Evolutionary conservation across 2,797 vertebrate genomes (phyloP), one percentile per base, ranked within the genome.

Genomic region (Chaunax sp.): DNA sequence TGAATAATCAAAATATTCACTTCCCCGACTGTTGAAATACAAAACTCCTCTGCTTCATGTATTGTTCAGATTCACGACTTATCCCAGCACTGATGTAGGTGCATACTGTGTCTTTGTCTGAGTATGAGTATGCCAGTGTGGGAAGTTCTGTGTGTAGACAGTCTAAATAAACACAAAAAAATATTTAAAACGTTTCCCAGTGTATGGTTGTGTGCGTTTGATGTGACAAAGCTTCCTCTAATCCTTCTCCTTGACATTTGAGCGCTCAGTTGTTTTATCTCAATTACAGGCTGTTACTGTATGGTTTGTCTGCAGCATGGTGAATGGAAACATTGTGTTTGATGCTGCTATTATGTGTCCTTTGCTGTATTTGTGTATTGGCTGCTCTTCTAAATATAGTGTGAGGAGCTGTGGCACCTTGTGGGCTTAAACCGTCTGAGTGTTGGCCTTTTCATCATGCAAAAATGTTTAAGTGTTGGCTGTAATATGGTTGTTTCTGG

Each of bases 161-260:
- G 51, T 77, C 56, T 75, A 75, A 81, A 80, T 77, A 90, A 85
- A 87, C 69, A 75, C 19, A 74, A 18, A 65, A n/a, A 69, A 64
- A 33, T 62, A 46, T 68, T 72, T 41, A 25, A 57, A 70, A 72
- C 64, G 43, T 75, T 71, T 81, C 49, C 33, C 22, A 28, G 62
- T 71, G 77, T 62, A 68, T 58, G 64, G 56, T 69, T 19, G 37
- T 64, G 44, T 74, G 19, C 45, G 71, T 86, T 87, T 88, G 82
- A 83, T 85, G 83, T 82, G 64, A 79, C 54, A 54, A 47, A 4
- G 60, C 71, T 63, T 73, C 62, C 66, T 78, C 15, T 83, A 72
- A 82, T 85, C 85, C 70, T 26, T 35, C 38, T 66, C 53, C 58
- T 59, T 70, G 82, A 78, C 77, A 87, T 85, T 64, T 69, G 73